A percentile compares a stretch with the other conserved stretches of the same genome.
Evolutionary conservation across 37 sponge, comb jelly and placozoan species (phyloP).

Genomic region (Bolinopsis microptera): DNA sequence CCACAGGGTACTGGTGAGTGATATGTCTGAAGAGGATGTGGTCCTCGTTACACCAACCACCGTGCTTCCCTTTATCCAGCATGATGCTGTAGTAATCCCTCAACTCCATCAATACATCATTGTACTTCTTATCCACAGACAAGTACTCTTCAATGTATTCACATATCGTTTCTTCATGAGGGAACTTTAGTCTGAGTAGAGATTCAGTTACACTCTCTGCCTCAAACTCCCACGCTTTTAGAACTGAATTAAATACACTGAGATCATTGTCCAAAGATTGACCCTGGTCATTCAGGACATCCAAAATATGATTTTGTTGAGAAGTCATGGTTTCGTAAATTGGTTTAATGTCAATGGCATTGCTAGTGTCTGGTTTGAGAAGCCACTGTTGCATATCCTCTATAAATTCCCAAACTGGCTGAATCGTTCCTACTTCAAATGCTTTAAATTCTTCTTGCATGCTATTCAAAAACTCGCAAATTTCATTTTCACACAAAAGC

Average conservation of each 20-base stretch:
- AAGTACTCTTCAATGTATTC: conserved; percentile 52
- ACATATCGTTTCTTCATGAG: conserved; percentile 6
- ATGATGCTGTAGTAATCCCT: not conserved
- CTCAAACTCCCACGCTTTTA: conserved; percentile 47
- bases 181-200: conserved; percentile 28
- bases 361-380: not conserved
- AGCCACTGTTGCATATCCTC: conserved; percentile 58
- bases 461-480: conserved; percentile 22
- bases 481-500: conserved; percentile 55
- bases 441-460: conserved; percentile 37
- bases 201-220: conserved; percentile 39
- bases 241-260: not conserved
- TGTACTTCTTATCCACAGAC: conserved; percentile 34
- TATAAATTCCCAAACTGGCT: conserved; percentile 63
- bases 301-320: conserved; percentile 45
- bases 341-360: not conserved
- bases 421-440: conserved; percentile 26
- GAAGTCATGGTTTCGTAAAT: not conserved
- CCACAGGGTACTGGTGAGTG: conserved; percentile 11
- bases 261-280: conserved; percentile 2
- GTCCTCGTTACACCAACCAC: conserved; percentile 20
- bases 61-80: conserved; percentile 12
- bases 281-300: not conserved
- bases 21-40: conserved; percentile 43
- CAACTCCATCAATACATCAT: conserved; percentile 17